phyloP scores from a whole-genome alignment of 2,888 invertebrate genomes.

The Drosophila mayaguana region DNA sequence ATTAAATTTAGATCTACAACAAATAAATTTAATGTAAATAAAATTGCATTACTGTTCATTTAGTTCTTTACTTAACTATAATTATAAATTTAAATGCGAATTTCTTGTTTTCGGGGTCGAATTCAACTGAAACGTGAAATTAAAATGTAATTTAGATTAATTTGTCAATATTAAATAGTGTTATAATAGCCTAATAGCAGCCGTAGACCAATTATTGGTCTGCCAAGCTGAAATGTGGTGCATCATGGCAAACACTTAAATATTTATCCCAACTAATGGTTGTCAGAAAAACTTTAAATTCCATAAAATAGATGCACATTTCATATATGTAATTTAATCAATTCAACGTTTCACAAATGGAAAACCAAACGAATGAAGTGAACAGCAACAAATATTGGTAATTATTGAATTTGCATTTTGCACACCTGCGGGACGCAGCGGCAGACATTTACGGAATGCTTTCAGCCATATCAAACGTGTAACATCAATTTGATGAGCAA shows the following conservation, averaged over 20 bases:
- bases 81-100: too few species aligned
- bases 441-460: constrained; percentile 24
- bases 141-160: neutral
- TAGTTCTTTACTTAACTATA: neutral
- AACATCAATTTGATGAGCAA: constrained; percentile 57
- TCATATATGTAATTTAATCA: constrained; percentile 12
- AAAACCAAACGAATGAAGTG: neutral
- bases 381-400: constrained; percentile 27
- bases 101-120: too few species aligned
- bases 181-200: too few species aligned
- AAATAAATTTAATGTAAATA: neutral
- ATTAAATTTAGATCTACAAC: neutral
- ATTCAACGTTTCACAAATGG: constrained; percentile 13
- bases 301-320: neutral
- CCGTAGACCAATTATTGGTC: constrained; percentile 19
- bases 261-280: constrained; percentile 56
- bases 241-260: constrained; percentile 36
- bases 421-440: constrained; percentile 27
- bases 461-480: constrained; percentile 31
- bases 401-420: constrained; percentile 59
- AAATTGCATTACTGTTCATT: too few species aligned
- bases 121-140: too few species aligned
- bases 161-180: neutral
- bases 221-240: constrained; percentile 15
- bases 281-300: neutral